These are phyloP conservation scores for Saxidomus purpurata DNA, from an alignment of 1,140 invertebrate genomes.

Conservation along the genomic window DNA sequence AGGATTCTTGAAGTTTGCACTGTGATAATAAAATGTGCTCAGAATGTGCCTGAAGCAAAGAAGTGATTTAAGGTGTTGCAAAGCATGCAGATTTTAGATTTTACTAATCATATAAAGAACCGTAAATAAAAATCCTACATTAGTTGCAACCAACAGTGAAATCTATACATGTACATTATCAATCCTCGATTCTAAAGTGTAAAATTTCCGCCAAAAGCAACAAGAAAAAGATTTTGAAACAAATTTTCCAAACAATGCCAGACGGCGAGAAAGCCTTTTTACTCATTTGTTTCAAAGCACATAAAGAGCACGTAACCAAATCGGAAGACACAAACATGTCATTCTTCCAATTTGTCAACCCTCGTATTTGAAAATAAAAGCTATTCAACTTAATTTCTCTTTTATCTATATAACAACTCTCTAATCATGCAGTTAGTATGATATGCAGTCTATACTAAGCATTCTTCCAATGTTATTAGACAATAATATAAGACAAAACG, in stretches of 20 bases:
- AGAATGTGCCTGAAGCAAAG: conserved; percentile 45
- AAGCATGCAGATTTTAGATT: conserved; percentile 18
- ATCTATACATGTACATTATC: not conserved
- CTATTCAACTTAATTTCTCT: not conserved
- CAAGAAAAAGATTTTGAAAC: no score
- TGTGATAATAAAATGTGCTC: conserved; percentile 18
- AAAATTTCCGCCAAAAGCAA: no score
- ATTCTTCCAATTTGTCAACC: not conserved
- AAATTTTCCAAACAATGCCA: no score
- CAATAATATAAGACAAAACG: not conserved
- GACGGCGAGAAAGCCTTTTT: no score
- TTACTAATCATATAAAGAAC: not conserved
- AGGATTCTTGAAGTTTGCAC: conserved; percentile 1
- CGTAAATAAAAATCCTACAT: not conserved
- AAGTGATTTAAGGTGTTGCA: not conserved
- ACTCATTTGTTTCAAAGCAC: conserved; percentile 16
- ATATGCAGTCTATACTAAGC: conserved; percentile 28
- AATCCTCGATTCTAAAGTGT: not conserved
- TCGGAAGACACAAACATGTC: not conserved
- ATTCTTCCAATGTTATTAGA: conserved; percentile 12
- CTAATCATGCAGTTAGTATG: conserved; percentile 37
- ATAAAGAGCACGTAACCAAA: conserved; percentile 16
- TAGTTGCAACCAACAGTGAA: not conserved
- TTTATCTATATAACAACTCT: not conserved
- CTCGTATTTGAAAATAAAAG: not conserved